These are phyloP conservation scores for Trichechus manatus DNA, from an alignment of 2,113 vertebrate genomes.

Conservation along the genomic window DNA sequence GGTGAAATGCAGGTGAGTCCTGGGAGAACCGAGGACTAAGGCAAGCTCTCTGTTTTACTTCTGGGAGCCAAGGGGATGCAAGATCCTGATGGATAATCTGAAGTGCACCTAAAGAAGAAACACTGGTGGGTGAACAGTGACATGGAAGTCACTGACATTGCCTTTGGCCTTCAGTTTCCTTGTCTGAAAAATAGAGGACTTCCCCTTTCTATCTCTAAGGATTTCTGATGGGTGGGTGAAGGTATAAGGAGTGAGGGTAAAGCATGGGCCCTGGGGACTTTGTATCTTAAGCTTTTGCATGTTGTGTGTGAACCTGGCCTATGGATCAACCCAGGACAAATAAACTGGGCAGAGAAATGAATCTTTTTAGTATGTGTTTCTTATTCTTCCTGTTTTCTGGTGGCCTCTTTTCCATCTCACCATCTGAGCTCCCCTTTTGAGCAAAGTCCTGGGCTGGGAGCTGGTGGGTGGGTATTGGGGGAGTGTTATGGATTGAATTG, in stretches of 20 bases:
- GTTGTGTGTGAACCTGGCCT: constrained; percentile 26
- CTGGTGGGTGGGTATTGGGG: not conserved
- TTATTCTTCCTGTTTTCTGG: not conserved
- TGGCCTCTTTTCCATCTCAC: not conserved
- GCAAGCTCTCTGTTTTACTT: not conserved
- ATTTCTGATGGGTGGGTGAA: not conserved
- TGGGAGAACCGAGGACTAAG: not conserved
- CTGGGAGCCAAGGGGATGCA: not conserved
- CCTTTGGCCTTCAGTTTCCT: not conserved
- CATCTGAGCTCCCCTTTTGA: not conserved
- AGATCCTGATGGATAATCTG: not conserved
- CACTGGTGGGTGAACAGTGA: too few species aligned
- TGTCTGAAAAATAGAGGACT: not conserved
- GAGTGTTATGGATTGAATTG: not conserved
- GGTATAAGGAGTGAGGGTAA: not conserved
- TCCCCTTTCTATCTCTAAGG: not conserved
- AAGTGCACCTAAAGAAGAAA: not conserved
- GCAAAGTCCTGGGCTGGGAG: not conserved
- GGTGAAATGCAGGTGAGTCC: not conserved
- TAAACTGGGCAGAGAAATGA: constrained; percentile 62
- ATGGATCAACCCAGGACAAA: constrained; percentile 16
- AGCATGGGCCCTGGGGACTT: not conserved
- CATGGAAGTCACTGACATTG: not conserved
- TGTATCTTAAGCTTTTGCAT: not conserved
- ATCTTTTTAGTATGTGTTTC: constrained; percentile 54